A percentile compares a stretch with the other conserved stretches of the same genome.
These are phyloP conservation scores for Lethenteron reissneri DNA, from an alignment of 2,113 vertebrate species.

Conservation along the genomic window DNA sequence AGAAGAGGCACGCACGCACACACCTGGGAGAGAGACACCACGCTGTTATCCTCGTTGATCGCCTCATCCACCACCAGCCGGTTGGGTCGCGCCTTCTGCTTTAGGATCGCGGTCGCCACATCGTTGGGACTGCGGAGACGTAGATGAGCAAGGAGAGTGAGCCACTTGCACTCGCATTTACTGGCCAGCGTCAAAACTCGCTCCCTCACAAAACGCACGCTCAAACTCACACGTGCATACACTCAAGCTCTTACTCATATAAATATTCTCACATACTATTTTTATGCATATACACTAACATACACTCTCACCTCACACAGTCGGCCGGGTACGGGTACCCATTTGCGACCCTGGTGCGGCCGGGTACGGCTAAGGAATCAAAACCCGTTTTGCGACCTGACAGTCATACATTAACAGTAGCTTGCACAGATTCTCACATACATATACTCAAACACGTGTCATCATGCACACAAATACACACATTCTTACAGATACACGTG, in stretches of 20 bases:
- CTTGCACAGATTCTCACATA: background rate
- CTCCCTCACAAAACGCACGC: background rate
- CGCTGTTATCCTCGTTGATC: conserved; percentile 34
- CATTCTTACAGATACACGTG: background rate
- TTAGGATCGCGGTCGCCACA: conserved; percentile 33
- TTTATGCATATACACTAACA: background rate
- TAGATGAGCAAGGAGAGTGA: background rate
- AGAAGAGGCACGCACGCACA: background rate
- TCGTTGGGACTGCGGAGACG: conserved; percentile 23
- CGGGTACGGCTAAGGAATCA: no score
- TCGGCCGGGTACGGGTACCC: no score
- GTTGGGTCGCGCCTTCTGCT: conserved; percentile 33
- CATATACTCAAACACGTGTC: background rate
- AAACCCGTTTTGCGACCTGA: no score
- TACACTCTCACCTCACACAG: background rate
- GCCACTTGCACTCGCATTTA: background rate
- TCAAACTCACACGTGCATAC: background rate
- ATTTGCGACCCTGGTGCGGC: no score
- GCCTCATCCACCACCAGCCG: conserved; percentile 32
- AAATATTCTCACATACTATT: background rate
- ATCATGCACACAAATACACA: background rate
- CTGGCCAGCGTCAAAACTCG: background rate
- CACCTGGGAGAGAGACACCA: conserved; percentile 31
- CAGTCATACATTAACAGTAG: no score
- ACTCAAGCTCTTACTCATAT: background rate